These are phyloP conservation scores for Lasiurus cinereus DNA, from an alignment of 2,113 vertebrate species.

Conservation along the genomic window DNA sequence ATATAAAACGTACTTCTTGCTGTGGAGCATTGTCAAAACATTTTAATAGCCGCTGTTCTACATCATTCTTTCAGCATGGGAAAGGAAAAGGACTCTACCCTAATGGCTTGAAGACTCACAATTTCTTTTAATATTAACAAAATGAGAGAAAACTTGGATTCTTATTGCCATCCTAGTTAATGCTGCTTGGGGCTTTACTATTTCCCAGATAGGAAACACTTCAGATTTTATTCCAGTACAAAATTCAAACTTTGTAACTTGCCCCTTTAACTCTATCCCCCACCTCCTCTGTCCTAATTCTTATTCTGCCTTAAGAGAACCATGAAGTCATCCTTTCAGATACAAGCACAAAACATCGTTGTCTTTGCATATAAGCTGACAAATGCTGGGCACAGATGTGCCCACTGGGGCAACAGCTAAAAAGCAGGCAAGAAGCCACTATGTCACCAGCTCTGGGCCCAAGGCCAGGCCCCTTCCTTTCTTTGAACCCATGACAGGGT, in stretches of 20 bases:
- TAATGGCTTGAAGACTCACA: neutral
- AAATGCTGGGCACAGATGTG: constrained; percentile 74
- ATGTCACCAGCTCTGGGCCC: constrained; percentile 45
- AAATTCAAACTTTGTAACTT: neutral
- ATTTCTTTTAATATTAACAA: constrained; percentile 56
- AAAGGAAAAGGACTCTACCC: constrained; percentile 41
- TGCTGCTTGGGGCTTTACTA: constrained; percentile 37
- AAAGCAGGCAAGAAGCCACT: constrained; percentile 58
- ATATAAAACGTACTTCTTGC: constrained; percentile 6
- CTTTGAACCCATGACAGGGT: neutral
- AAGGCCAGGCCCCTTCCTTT: constrained; percentile 19
- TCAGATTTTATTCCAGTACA: neutral
- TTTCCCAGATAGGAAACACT: constrained; percentile 60
- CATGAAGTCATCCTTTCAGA: constrained; percentile 75
- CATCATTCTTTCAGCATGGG: constrained; percentile 64
- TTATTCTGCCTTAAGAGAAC: constrained; percentile 52
- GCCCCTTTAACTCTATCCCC: constrained; percentile 17
- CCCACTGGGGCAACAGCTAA: constrained; percentile 50
- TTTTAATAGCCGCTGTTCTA: constrained; percentile 18
- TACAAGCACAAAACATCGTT: constrained; percentile 70
- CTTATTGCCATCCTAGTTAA: neutral
- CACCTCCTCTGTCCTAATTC: constrained; percentile 6
- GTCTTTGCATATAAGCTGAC: constrained; percentile 58
- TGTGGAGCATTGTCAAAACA: constrained; percentile 30
- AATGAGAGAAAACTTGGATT: constrained; percentile 13